Evolutionary conservation across 1,140 invertebrate species (phyloP), one percentile per base, ranked within the genome.

Genomic region (Eupeodes corollae): DNA sequence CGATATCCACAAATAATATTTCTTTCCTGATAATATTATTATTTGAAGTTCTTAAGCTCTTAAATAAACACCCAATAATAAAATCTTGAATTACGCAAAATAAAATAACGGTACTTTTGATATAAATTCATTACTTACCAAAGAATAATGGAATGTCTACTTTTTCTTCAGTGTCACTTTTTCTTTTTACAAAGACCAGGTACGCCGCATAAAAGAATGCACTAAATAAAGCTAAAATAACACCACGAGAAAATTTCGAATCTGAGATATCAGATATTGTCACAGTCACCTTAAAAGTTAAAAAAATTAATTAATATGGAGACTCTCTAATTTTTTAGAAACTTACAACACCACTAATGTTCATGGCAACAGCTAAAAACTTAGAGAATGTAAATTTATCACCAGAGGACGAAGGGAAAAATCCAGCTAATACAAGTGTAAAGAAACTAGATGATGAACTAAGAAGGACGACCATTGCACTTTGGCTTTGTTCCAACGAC

Each of bases 61-160:
- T 21, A 42, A 53, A 39, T 16, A 19, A 46, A 34, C 5, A 1
- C 10, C 19, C 46, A 34, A 37, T 45, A 43, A 49, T 32, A 12
- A 32, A 34, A 42, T 33, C 45, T 35, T 26, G 30, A 21, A 15
- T 39, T 18, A 35, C n/a, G 11, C 12, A 19, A 18, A 48, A 15
- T 43, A 39, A 37, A n/a, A n/a, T n/a, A n/a, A n/a, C n/a, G n/a
- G n/a, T n/a, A n/a, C n/a, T n/a, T n/a, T n/a, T n/a, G n/a, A n/a
- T n/a, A 45, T 2, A 37, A 43, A 46, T 16, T 12, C 31, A 40
- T 31, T 12, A 56, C 70, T 73, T 67, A 86, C 85, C 89, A 72
- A 92, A 91, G 70, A 92, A 92, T 75, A 92, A 80, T 31, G 86
- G 84, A 65, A 92, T 85, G 68, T 91, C 86, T 62, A 92, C 79